These are phyloP conservation scores for Trichoplusia ni DNA, from an alignment of 1,140 invertebrate species.

Conservation along the genomic window DNA sequence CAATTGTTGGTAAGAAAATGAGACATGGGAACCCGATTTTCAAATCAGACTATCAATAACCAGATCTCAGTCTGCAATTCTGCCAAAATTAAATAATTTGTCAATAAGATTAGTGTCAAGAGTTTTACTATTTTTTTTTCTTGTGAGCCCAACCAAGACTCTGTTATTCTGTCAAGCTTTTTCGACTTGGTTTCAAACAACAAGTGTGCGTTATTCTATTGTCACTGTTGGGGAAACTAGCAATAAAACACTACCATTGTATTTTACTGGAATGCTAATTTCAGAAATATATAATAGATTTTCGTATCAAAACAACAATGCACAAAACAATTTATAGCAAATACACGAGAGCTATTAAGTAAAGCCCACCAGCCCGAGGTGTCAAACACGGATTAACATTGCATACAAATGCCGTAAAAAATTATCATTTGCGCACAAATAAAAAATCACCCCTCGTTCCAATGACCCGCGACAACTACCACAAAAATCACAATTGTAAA, in stretches of 20 bases:
- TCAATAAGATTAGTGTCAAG: too few relatives aligned
- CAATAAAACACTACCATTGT: constrained; percentile 1
- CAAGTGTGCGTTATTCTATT: too few relatives aligned
- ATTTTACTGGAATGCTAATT: background rate
- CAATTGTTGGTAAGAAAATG: too few relatives aligned
- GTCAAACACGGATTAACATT: constrained; percentile 76
- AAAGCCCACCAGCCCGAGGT: constrained; percentile 58
- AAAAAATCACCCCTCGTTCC: constrained; percentile 56
- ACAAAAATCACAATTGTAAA: constrained; percentile 32
- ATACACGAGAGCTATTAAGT: constrained; percentile 65
- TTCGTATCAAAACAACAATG: constrained; percentile 38
- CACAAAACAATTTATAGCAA: constrained; percentile 50
- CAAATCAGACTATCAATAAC: too few relatives aligned
- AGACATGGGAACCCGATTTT: too few relatives aligned
- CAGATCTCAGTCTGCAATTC: too few relatives aligned
- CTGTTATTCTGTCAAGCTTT: too few relatives aligned
- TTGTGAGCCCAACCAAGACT: too few relatives aligned
- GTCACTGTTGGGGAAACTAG: too few relatives aligned
- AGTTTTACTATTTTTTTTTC: too few relatives aligned
- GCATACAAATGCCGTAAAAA: constrained; percentile 72
- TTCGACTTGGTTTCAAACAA: too few relatives aligned
- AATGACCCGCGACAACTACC: constrained; percentile 39
- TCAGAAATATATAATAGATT: constrained; percentile 9
- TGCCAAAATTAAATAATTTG: too few relatives aligned
- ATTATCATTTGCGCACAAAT: constrained; percentile 64